phyloP scores from a whole-genome alignment of 2,797 vertebrate genomes.

The Discoglossus pictus region DNA sequence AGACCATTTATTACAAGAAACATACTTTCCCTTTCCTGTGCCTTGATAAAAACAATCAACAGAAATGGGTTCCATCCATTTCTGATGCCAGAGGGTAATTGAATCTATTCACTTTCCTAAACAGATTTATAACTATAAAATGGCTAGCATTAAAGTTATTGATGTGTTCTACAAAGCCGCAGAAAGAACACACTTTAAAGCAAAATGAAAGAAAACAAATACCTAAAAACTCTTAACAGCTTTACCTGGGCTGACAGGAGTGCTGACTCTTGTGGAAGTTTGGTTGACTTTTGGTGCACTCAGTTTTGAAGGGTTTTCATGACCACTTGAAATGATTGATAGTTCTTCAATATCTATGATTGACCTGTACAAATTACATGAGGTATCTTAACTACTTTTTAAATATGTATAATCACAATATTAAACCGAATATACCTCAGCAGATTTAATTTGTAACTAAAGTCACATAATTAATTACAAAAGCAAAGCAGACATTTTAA shows the following conservation, averaged over 20 bases:
- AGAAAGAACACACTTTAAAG: not conserved
- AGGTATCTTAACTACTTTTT: no score
- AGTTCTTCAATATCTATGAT: slow-evolving; percentile 69
- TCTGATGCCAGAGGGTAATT: not conserved
- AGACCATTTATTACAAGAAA: no score
- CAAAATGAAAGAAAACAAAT: not conserved
- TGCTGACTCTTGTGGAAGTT: slow-evolving; percentile 63
- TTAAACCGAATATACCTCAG: no score
- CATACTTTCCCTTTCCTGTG: not conserved
- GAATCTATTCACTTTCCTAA: not conserved
- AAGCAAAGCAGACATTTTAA: no score
- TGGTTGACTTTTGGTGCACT: slow-evolving; percentile 52
- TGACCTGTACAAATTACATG: slow-evolving; percentile 62
- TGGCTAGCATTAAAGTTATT: not conserved
- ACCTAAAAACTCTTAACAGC: not conserved
- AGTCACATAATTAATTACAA: no score
- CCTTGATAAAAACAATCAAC: not conserved
- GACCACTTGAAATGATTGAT: slow-evolving; percentile 66
- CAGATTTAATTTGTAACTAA: no score
- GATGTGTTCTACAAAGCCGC: not conserved
- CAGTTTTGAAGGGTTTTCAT: slow-evolving; percentile 47
- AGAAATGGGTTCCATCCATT: not conserved
- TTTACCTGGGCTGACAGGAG: slow-evolving; percentile 67
- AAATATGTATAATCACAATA: no score
- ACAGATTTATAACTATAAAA: slow-evolving; percentile 4